Percentiles rank a stretch among this genome's conserved stretches.
phyloP scores from a whole-genome alignment of 2,888 invertebrate genomes.

The Nudaria mundana region DNA sequence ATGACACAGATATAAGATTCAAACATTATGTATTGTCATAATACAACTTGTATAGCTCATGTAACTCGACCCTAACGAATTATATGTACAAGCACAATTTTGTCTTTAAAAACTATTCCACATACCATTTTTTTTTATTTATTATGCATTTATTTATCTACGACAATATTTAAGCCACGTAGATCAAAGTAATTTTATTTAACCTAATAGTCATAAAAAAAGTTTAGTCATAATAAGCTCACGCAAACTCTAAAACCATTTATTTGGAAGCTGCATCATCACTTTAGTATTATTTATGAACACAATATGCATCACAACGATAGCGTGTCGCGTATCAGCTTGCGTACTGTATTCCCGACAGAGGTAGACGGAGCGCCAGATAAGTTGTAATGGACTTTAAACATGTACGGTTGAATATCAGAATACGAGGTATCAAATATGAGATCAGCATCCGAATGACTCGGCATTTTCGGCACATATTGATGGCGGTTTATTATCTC shows the following conservation, averaged over 20 bases:
- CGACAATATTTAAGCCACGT: slow-evolving; percentile 10
- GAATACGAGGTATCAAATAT: slow-evolving; percentile 96
- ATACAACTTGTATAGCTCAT: slow-evolving; percentile 25
- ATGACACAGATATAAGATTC: slow-evolving; percentile 33
- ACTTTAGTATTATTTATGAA: slow-evolving; percentile 8
- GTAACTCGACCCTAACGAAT: slow-evolving; percentile 23
- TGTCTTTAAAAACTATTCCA: slow-evolving; percentile 28
- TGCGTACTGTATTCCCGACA: slow-evolving; percentile 94
- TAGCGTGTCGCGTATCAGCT: slow-evolving; percentile 93
- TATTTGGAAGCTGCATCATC: background rate
- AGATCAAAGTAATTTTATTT: slow-evolving; percentile 12
- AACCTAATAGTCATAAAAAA: slow-evolving; percentile 22
- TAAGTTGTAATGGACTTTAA: slow-evolving; percentile 93
- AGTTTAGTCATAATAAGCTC: slow-evolving; percentile 7
- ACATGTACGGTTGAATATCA: slow-evolving; percentile 98
- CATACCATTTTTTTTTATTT: slow-evolving; percentile 23
- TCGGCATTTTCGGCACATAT: slow-evolving; percentile 97
- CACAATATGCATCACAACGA: slow-evolving; percentile 82
- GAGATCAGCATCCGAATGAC: slow-evolving; percentile 93
- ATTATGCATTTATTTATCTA: slow-evolving; percentile 26
- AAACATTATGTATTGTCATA: slow-evolving; percentile 32
- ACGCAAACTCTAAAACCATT: background rate
- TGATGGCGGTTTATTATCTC: slow-evolving; percentile 97
- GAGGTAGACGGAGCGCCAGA: slow-evolving; percentile 89
- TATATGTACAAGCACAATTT: slow-evolving; percentile 26